These are phyloP conservation scores for Oncorhynchus keta DNA, from an alignment of 2,113 vertebrate species.

Conservation along the genomic window DNA sequence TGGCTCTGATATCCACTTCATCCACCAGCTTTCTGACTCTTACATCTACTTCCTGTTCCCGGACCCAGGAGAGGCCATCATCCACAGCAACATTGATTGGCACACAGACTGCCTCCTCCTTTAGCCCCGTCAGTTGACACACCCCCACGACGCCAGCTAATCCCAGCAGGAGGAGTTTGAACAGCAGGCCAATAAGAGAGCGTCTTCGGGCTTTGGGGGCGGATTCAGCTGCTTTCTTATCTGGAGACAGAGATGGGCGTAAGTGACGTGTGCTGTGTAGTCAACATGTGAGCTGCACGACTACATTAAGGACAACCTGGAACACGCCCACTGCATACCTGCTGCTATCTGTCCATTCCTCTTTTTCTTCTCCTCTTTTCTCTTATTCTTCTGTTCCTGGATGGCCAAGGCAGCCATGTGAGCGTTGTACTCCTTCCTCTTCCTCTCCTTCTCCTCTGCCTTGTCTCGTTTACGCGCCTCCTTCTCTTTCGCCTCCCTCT, in stretches of 20 bases:
- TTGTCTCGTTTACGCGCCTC: conserved; percentile 89
- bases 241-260: conserved; percentile 35
- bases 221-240: conserved; percentile 51
- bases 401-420: conserved; percentile 76
- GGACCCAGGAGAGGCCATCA: conserved; percentile 76
- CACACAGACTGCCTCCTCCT: conserved; percentile 75
- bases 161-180: conserved; percentile 76
- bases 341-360: conserved; percentile 78
- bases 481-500: conserved; percentile 86
- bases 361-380: conserved; percentile 82
- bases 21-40: conserved; percentile 68
- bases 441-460: conserved; percentile 92
- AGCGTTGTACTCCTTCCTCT: conserved; percentile 88
- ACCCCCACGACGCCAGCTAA: conserved; percentile 62
- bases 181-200: conserved; percentile 64
- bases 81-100: conserved; percentile 79
- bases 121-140: conserved; percentile 84
- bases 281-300: not conserved
- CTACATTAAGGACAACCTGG: not conserved
- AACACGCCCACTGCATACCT: conserved; percentile 42
- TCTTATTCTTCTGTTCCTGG: conserved; percentile 80
- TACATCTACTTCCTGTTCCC: conserved; percentile 70
- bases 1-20: conserved; percentile 54
- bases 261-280: not conserved
- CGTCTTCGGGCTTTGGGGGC: conserved; percentile 47